Evolutionary conservation across 2,888 invertebrate genomes (phyloP).

Genomic region (Mesochorus sp.): DNA sequence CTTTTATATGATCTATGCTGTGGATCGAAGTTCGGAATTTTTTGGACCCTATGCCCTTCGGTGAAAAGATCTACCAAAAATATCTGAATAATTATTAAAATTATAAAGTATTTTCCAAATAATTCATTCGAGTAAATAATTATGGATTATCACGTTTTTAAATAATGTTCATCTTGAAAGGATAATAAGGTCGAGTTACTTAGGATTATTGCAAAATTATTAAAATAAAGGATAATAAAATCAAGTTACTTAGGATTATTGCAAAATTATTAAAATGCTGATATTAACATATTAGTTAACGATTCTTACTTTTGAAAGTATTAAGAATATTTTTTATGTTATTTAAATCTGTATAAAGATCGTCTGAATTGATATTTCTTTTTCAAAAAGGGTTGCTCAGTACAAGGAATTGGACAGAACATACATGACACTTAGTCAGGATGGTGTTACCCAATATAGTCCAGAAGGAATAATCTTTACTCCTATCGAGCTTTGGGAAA

Average conservation of each 20-base stretch:
- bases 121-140: too few relatives aligned
- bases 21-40: constrained; percentile 87
- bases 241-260: too few relatives aligned
- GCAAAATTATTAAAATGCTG: too few relatives aligned
- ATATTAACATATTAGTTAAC: too few relatives aligned
- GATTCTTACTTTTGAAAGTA: too few relatives aligned
- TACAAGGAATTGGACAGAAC: constrained; percentile 87
- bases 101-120: not conserved
- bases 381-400: constrained; percentile 88
- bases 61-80: constrained; percentile 84
- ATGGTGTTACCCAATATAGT: constrained; percentile 91
- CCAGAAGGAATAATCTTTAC: constrained; percentile 90
- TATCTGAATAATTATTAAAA: not conserved
- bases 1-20: constrained; percentile 90
- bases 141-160: too few relatives aligned
- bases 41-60: constrained; percentile 90
- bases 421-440: constrained; percentile 91
- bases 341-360: not conserved
- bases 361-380: not conserved
- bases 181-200: too few relatives aligned
- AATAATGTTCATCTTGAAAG: too few relatives aligned
- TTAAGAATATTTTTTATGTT: not conserved
- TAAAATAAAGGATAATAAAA: too few relatives aligned
- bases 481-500: constrained; percentile 90
- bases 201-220: too few relatives aligned